Conservation (phyloP, 2,888 invertebrate genomes). For the Ferrisia virgata region DNA sequence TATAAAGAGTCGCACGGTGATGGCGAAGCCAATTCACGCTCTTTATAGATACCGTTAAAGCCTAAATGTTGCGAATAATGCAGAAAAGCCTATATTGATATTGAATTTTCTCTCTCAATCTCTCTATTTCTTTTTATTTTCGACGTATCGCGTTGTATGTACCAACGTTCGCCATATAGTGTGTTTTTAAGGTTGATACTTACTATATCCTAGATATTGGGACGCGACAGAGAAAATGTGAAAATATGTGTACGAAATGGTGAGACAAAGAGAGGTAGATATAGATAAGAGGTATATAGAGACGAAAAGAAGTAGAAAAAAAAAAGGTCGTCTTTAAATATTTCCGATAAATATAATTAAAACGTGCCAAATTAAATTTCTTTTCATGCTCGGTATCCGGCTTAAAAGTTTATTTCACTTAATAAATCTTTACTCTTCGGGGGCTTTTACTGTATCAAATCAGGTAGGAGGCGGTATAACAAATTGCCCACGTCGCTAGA, state of each 20-base stretch:
- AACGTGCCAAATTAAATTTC: slow-evolving; percentile 2
- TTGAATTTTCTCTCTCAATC: neutral
- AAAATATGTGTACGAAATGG: too few relatives aligned
- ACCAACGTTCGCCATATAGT: neutral
- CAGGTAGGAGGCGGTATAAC: slow-evolving; percentile 38
- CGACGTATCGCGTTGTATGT: too few relatives aligned
- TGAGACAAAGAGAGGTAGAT: neutral
- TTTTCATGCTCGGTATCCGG: slow-evolving; percentile 6
- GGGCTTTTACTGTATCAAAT: slow-evolving; percentile 35
- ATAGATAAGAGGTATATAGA: neutral
- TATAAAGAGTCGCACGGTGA: neutral
- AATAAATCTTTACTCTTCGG: slow-evolving; percentile 26
- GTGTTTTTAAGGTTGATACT: neutral
- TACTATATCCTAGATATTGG: neutral
- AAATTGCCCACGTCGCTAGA: slow-evolving; percentile 40
- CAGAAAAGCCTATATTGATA: neutral
- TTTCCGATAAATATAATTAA: slow-evolving; percentile 16
- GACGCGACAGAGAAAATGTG: neutral
- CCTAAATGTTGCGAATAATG: neutral
- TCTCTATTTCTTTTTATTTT: neutral
- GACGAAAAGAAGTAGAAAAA: neutral
- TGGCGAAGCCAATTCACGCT: neutral
- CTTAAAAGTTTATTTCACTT: slow-evolving; percentile 31
- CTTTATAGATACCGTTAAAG: neutral
- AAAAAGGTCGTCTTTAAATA: slow-evolving; percentile 3